Conservation (phyloP, 2,888 invertebrate species). For the Diadromus collaris region DNA sequence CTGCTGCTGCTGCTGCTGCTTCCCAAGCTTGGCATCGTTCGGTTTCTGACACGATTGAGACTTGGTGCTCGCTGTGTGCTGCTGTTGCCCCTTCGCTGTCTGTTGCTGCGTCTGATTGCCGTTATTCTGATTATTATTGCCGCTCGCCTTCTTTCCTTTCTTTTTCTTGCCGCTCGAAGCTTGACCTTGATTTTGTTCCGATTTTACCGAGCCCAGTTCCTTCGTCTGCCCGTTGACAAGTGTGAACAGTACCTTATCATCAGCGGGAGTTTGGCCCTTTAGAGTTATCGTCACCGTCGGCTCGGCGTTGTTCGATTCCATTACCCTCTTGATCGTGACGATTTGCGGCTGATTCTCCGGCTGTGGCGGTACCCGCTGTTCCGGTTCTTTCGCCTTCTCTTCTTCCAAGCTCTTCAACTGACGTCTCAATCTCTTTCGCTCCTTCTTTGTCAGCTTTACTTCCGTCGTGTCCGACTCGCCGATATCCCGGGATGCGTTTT, state of each 20-base stretch:
- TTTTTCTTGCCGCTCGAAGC: not conserved
- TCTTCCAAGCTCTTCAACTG: constrained; percentile 78
- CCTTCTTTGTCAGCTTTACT: constrained; percentile 78
- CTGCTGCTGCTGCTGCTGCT: constrained; percentile 63
- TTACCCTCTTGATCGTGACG: constrained; percentile 88
- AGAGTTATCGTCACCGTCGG: constrained; percentile 90
- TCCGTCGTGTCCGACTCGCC: constrained; percentile 66
- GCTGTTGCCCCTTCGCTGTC: constrained; percentile 66
- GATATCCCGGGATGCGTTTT: constrained; percentile 11
- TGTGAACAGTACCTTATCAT: constrained; percentile 88
- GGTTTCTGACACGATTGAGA: constrained; percentile 58
- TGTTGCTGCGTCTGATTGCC: constrained; percentile 63
- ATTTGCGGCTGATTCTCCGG: constrained; percentile 75
- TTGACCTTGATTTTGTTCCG: constrained; percentile 66
- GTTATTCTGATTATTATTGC: constrained; percentile 63
- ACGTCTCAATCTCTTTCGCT: constrained; percentile 75
- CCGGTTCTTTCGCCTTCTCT: constrained; percentile 72
- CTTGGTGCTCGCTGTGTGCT: constrained; percentile 52
- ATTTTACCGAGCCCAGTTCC: constrained; percentile 67
- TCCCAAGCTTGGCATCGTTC: constrained; percentile 67
- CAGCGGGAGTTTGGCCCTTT: constrained; percentile 87
- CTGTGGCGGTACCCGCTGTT: constrained; percentile 67
- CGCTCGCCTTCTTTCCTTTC: not conserved
- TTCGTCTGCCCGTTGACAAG: constrained; percentile 84
- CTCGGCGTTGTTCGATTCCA: constrained; percentile 84